phyloP scores from a whole-genome alignment of 1,140 invertebrate species.

The Danaus melanippus region DNA sequence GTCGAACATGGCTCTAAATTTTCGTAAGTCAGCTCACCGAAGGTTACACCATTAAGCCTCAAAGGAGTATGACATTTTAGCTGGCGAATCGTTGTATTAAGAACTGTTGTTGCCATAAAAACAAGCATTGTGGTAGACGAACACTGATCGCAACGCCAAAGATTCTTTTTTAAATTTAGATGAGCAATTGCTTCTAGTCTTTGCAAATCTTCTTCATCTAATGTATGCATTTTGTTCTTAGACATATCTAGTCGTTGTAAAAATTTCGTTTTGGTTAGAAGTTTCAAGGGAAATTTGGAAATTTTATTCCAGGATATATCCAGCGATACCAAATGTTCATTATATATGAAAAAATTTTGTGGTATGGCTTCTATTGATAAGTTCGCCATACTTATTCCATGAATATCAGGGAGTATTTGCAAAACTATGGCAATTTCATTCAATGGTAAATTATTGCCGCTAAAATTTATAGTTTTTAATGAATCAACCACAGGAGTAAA shows the following conservation, averaged over 20 bases:
- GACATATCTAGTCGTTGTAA: constrained; percentile 76
- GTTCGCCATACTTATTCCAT: constrained; percentile 74
- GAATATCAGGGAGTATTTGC: constrained; percentile 72
- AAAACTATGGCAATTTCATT: constrained; percentile 69
- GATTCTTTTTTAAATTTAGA: constrained; percentile 75
- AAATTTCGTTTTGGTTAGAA: constrained; percentile 72
- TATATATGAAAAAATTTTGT: constrained; percentile 66
- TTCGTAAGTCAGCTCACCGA: constrained; percentile 63
- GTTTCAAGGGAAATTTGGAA: constrained; percentile 68
- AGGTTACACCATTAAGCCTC: constrained; percentile 61
- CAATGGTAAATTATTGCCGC: constrained; percentile 75
- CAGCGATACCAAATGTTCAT: constrained; percentile 51
- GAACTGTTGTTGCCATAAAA: constrained; percentile 68
- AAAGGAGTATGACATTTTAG: constrained; percentile 72
- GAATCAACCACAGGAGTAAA: constrained; percentile 75
- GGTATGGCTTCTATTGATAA: constrained; percentile 71
- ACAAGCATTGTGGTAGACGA: constrained; percentile 72
- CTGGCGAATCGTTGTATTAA: constrained; percentile 64
- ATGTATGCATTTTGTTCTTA: constrained; percentile 74
- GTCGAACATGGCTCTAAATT: constrained; percentile 71
- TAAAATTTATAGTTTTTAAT: constrained; percentile 76
- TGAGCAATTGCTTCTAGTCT: constrained; percentile 68
- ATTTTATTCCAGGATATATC: constrained; percentile 76
- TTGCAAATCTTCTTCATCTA: constrained; percentile 73
- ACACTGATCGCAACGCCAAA: constrained; percentile 80